A percentile compares a stretch with the other conserved stretches of the same genome.
These are phyloP conservation scores for Daktulosphaira vitifoliae DNA, from an alignment of 1,140 invertebrate species.

Conservation along the genomic window DNA sequence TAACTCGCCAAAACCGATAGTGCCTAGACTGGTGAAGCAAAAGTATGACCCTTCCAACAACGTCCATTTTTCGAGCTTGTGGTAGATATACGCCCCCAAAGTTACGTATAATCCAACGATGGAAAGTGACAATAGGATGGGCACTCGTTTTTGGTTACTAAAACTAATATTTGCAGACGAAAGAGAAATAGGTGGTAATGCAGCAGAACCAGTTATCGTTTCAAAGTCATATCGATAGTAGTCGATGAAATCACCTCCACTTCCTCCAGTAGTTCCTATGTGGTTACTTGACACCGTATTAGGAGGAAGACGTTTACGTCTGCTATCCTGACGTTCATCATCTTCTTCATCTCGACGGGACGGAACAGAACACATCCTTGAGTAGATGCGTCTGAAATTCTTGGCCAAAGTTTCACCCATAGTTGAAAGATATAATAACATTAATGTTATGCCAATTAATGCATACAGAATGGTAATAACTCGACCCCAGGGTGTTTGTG, in stretches of 20 bases:
- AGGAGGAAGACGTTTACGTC: conserved; percentile 37
- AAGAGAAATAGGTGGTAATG: background rate
- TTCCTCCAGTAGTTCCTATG: conserved; percentile 39
- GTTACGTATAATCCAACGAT: conserved; percentile 85
- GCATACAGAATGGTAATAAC: conserved; percentile 82
- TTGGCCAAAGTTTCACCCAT: conserved; percentile 62
- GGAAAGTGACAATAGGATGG: conserved; percentile 42
- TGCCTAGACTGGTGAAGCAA: conserved; percentile 84
- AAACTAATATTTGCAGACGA: background rate
- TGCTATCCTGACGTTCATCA: background rate
- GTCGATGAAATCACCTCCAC: background rate
- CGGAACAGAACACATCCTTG: background rate
- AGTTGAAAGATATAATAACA: conserved; percentile 79
- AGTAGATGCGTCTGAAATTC: conserved; percentile 44
- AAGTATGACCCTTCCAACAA: conserved; percentile 88
- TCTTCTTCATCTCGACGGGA: conserved; percentile 34
- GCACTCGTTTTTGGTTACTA: conserved; percentile 39
- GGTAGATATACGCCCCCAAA: conserved; percentile 83
- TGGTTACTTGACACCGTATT: conserved; percentile 43
- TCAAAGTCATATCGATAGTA: conserved; percentile 18
- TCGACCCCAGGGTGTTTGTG: conserved; percentile 74
- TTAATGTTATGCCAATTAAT: conserved; percentile 78
- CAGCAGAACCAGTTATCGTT: background rate
- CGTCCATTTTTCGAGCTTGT: conserved; percentile 80
- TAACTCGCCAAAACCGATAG: conserved; percentile 82